Base-by-base conservation (phyloP, 1,140 invertebrate species). In the Coelopa frigida region DNA sequence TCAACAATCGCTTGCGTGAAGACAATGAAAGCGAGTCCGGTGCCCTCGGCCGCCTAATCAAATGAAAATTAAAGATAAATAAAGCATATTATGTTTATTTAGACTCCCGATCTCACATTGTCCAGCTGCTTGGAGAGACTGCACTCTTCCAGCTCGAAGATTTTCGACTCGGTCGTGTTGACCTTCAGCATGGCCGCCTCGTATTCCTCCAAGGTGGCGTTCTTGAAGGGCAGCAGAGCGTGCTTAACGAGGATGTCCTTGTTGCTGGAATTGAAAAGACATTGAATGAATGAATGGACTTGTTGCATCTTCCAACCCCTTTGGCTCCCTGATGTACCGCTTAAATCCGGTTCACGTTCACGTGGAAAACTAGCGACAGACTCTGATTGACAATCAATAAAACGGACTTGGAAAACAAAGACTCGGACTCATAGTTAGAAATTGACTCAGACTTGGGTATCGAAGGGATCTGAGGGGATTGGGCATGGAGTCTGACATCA, bases 1-100 rank as follows among this genome's bases (percentile, higher is more conserved):
- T 93, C 85, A 4, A 92, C 84, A 55, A 94, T 94, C 1, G 90
- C 89, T 71, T 93, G 86, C 0, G 89, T 92, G 70, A 93, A 92
- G 7, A 93, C 85, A 52, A 94, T 91, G 64, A 93, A 93, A 2
- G 89, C 91, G 40, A 94, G 66, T 8, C 91, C 91, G 7, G 91
- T 94, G 31, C 91, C 91, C 75, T 93, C 88, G n/a, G 89, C 89
- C 23, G 88, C 89, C 85, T 89, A 8, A 14, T 10, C 8, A 6
- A 58, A 69, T 65, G 54, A 7, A 31, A 15, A 20, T 44, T 24
- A 32, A 22, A 26, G 1, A 47, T 17, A 6, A 14, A 27, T 68
- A 87, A n/a, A n/a, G n/a, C n/a, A 29, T 29, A 8, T 29, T 29
- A 7, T 29, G n/a, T 29, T 29, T 29, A 29, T 29, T 29, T n/a